These are phyloP conservation scores for Mimachlamys varia DNA, from an alignment of 2,888 invertebrate genomes.

Conservation along the genomic window DNA sequence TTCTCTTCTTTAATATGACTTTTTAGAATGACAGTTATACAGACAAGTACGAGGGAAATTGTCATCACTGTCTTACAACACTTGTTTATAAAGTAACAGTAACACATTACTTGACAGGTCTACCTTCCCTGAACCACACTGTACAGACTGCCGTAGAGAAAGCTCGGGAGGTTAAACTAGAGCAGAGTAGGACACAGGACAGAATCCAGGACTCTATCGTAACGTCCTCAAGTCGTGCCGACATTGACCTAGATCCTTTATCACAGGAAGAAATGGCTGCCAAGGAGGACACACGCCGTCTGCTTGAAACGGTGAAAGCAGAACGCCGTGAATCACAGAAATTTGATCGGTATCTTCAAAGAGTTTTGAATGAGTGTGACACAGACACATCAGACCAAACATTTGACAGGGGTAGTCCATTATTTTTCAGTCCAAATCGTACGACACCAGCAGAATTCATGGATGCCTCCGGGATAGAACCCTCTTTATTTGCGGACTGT, in stretches of 20 bases:
- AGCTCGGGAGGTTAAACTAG: conserved; percentile 44
- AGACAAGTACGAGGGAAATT: too few species aligned
- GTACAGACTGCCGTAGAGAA: conserved; percentile 53
- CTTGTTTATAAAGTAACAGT: too few species aligned
- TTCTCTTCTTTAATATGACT: too few species aligned
- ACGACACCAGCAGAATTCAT: background rate
- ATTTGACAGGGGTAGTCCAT: background rate
- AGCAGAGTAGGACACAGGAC: conserved; percentile 16
- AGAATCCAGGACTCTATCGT: conserved; percentile 39
- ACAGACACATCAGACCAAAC: background rate
- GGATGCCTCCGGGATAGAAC: background rate
- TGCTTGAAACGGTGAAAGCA: conserved; percentile 50
- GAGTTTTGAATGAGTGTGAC: background rate
- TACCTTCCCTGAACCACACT: conserved; percentile 54
- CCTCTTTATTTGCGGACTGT: background rate
- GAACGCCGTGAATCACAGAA: conserved; percentile 51
- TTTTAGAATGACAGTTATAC: too few species aligned
- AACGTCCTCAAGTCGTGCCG: background rate
- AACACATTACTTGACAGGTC: conserved; percentile 47
- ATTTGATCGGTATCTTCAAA: conserved; percentile 16
- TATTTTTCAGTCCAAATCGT: background rate
- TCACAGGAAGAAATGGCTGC: conserved; percentile 45
- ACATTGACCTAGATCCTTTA: conserved; percentile 38
- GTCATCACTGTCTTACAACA: too few species aligned
- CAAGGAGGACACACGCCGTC: conserved; percentile 46